phyloP scores from a whole-genome alignment of 1,140 invertebrate genomes.

The Babylonia areolata region DNA sequence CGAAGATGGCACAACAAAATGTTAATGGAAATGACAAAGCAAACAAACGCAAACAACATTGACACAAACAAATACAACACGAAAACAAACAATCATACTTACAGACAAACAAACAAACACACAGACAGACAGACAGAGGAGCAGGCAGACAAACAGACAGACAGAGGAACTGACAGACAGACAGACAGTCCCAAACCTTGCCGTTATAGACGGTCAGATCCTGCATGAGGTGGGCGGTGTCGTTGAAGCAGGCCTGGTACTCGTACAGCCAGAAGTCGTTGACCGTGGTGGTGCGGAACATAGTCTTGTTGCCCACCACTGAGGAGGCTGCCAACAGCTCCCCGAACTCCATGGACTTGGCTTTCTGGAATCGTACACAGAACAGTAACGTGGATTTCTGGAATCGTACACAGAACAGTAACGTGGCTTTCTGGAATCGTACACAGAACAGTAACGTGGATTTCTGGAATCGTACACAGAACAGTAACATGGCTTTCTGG shows the following conservation, averaged over 20 bases:
- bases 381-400: too few relatives aligned
- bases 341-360: slow-evolving; percentile 29
- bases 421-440: too few relatives aligned
- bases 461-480: too few relatives aligned
- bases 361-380: too few relatives aligned
- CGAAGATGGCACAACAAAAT: too few relatives aligned
- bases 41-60: too few relatives aligned
- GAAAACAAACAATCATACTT: too few relatives aligned
- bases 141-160: not conserved
- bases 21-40: too few relatives aligned
- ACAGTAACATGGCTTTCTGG: too few relatives aligned
- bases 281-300: slow-evolving; percentile 55
- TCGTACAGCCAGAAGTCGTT: slow-evolving; percentile 63
- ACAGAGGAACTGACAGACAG: not conserved
- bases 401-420: too few relatives aligned
- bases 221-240: slow-evolving; percentile 25
- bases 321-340: slow-evolving; percentile 45
- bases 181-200: slow-evolving; percentile 36
- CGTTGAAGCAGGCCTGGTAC: slow-evolving; percentile 51
- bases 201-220: slow-evolving; percentile 56
- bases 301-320: slow-evolving; percentile 48
- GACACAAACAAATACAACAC: too few relatives aligned
- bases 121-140: not conserved
- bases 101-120: not conserved
- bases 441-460: too few relatives aligned